These are phyloP conservation scores for Grammomys surdaster DNA, from an alignment of 2,113 vertebrate species.

Conservation along the genomic window DNA sequence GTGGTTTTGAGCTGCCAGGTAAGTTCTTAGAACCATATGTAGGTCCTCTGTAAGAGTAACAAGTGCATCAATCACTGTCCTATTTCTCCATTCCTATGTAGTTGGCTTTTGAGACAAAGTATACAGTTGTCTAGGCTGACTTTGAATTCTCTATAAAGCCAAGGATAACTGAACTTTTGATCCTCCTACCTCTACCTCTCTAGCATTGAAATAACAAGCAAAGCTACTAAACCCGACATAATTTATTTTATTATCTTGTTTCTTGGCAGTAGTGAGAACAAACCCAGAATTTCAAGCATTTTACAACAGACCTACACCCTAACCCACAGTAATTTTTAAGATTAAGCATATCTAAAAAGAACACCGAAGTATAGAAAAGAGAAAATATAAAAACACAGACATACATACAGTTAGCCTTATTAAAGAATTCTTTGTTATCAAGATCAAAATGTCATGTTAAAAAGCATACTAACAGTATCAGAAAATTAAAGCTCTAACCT, in stretches of 20 bases:
- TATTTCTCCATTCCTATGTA: not conserved
- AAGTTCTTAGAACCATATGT: not conserved
- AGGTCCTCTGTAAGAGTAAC: not conserved
- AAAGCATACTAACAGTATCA: constrained; percentile 50
- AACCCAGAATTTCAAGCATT: not conserved
- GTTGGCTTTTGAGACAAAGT: not conserved
- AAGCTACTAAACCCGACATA: too few species aligned
- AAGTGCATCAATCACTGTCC: not conserved
- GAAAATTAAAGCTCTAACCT: constrained; percentile 35
- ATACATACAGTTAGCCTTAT: not conserved
- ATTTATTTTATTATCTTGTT: not conserved
- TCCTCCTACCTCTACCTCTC: not conserved
- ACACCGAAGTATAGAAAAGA: not conserved
- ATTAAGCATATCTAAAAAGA: not conserved
- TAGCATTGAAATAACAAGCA: not conserved
- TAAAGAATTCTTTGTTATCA: constrained; percentile 2
- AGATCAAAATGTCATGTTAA: constrained; percentile 11
- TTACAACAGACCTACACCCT: not conserved
- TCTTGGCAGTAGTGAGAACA: not conserved
- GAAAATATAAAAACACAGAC: not conserved
- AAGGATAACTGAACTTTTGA: not conserved
- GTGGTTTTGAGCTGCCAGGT: not conserved
- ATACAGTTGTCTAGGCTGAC: not conserved
- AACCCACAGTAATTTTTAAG: constrained; percentile 32
- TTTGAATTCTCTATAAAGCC: not conserved